phyloP scores from a whole-genome alignment of 2,888 invertebrate genomes.

The Drosophila borborema region DNA sequence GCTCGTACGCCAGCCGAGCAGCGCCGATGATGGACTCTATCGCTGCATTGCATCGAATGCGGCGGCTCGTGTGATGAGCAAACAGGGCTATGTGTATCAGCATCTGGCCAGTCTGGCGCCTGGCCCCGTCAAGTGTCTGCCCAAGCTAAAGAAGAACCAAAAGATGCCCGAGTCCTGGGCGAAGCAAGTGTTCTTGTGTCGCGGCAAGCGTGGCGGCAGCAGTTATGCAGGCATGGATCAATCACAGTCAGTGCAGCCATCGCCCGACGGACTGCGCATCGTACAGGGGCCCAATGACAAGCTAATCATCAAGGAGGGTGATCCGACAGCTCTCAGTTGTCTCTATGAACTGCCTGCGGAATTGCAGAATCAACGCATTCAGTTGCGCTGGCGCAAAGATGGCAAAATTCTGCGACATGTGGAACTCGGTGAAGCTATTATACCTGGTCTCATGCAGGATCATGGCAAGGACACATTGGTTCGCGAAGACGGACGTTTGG shows the following conservation, averaged over 20 bases:
- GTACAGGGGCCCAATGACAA: slow-evolving; percentile 78
- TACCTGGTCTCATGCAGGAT: slow-evolving; percentile 48
- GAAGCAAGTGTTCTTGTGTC: slow-evolving; percentile 82
- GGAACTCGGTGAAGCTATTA: slow-evolving; percentile 72
- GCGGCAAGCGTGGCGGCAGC: slow-evolving; percentile 82
- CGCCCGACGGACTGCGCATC: slow-evolving; percentile 65
- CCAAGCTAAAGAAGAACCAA: slow-evolving; percentile 78
- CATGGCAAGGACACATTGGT: slow-evolving; percentile 76
- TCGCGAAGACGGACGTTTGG: slow-evolving; percentile 82
- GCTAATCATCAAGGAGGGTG: slow-evolving; percentile 88
- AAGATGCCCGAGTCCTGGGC: slow-evolving; percentile 70
- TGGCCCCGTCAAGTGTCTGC: slow-evolving; percentile 74
- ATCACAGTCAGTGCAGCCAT: slow-evolving; percentile 44
- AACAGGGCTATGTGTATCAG: slow-evolving; percentile 77
- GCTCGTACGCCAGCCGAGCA: slow-evolving; percentile 80
- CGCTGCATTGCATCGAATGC: slow-evolving; percentile 90
- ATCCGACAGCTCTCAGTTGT: slow-evolving; percentile 88
- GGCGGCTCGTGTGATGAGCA: slow-evolving; percentile 86
- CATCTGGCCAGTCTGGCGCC: slow-evolving; percentile 27
- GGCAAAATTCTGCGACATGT: slow-evolving; percentile 86
- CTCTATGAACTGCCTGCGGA: slow-evolving; percentile 85
- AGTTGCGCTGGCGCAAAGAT: slow-evolving; percentile 89
- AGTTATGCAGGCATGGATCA: slow-evolving; percentile 62
- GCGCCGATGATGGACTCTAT: slow-evolving; percentile 89
- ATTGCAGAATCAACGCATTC: slow-evolving; percentile 68